A percentile compares a stretch with the other conserved stretches of the same genome.
phyloP scores from a whole-genome alignment of 1,140 invertebrate species.

The Coptotermes formosanus region DNA sequence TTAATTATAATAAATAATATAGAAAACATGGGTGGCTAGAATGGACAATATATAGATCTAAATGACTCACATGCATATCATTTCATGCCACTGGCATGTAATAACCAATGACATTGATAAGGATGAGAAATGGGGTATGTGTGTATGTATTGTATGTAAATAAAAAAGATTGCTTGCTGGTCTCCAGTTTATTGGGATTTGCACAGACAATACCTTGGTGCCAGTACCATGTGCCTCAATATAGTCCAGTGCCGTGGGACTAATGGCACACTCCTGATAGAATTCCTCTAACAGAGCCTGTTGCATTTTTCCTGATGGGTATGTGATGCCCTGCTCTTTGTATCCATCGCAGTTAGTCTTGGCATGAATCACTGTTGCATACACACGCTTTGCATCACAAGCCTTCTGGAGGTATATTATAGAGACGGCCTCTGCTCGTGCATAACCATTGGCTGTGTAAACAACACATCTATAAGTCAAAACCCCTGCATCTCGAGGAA shows the following conservation, averaged over 20 bases:
- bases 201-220: slow-evolving; percentile 66
- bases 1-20: no score
- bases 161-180: no score
- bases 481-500: no score
- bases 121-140: no score
- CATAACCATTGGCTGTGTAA: slow-evolving; percentile 79
- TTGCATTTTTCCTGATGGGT: slow-evolving; percentile 83
- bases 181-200: no score
- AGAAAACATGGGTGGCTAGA: no score
- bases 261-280: slow-evolving; percentile 77
- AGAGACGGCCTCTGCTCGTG: slow-evolving; percentile 83
- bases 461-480: background rate
- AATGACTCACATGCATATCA: no score
- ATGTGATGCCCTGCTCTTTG: slow-evolving; percentile 88
- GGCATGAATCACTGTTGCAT: slow-evolving; percentile 61
- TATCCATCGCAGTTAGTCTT: slow-evolving; percentile 86
- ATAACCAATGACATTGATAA: no score
- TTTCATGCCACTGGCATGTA: no score
- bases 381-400: slow-evolving; percentile 63
- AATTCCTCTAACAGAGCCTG: slow-evolving; percentile 75
- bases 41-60: no score
- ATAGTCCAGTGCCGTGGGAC: slow-evolving; percentile 78
- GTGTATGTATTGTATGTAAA: no score
- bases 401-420: slow-evolving; percentile 79
- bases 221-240: slow-evolving; percentile 98